Evolutionary conservation across 2,888 invertebrate genomes (phyloP).

Genomic region (Agrotis clavis): DNA sequence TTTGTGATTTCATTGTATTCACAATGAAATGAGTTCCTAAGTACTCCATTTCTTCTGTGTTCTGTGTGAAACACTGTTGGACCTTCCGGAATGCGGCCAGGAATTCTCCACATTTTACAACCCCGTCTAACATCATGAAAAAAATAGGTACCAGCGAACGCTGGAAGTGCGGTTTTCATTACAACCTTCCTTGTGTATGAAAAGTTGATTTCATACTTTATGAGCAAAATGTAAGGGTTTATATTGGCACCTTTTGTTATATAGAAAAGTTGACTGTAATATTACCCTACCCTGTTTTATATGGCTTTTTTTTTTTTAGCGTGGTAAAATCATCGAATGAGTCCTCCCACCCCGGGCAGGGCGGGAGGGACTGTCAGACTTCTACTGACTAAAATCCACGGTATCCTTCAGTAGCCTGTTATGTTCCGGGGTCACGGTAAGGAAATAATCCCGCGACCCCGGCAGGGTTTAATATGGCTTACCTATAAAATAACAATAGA

Average conservation of each 20-base stretch:
- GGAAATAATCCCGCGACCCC: too few relatives aligned
- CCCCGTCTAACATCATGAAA: slow-evolving; percentile 48
- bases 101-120: slow-evolving; percentile 28
- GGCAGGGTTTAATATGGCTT: too few relatives aligned
- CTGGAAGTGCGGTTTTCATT: slow-evolving; percentile 34
- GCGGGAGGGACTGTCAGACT: too few relatives aligned
- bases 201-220: slow-evolving; percentile 44
- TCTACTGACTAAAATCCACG: too few relatives aligned
- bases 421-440: too few relatives aligned
- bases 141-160: slow-evolving; percentile 41
- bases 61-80: slow-evolving; percentile 5
- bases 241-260: slow-evolving; percentile 29
- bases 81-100: slow-evolving; percentile 47
- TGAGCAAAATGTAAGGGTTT: slow-evolving; percentile 23
- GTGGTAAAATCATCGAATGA: too few relatives aligned
- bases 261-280: slow-evolving; percentile 6
- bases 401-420: too few relatives aligned
- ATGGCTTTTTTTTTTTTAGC: too few relatives aligned
- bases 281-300: not conserved
- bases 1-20: too few relatives aligned
- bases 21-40: too few relatives aligned
- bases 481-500: too few relatives aligned
- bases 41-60: slow-evolving; percentile 4
- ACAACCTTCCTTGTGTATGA: slow-evolving; percentile 25
- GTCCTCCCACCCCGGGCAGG: too few relatives aligned